Evolutionary conservation across 2,888 invertebrate species (phyloP), one percentile per base, ranked within the genome.

Genomic region (Smittia aterrima): DNA sequence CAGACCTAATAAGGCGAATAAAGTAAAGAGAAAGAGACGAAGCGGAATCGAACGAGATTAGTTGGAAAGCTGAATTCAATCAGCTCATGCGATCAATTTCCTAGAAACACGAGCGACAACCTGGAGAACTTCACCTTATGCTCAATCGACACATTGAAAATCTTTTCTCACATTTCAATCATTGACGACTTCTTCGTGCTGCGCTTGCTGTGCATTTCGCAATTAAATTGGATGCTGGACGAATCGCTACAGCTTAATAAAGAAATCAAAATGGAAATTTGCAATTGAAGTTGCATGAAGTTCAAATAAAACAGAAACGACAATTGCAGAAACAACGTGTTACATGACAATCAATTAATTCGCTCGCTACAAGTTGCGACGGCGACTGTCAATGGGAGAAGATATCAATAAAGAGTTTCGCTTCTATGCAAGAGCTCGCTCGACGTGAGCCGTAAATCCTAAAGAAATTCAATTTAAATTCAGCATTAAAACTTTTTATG

Each of bases 311-410:
- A 54, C 24, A 24, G 70, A 20, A 70, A 70, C 18, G 27, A 54
- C 53, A 70, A 70, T 22, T 27, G 22, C 41, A 27, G 9, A 64
- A 64, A 67, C 47, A 70, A 70, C 70, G 70, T 70, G 70, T 70
- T 70, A 70, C 70, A 70, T 54, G 70, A 70, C 70, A 70, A 70
- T 70, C 70, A 70, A 70, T 70, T 70, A 70, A 70, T 70, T 70
- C 54, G 13, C 27, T 27, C 53, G 41, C 53, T 47, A 13, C 53
- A 58, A 18, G 18, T 16, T 47, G 47, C 47, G 11, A n/a, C 16
- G 47, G 6, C 22, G 24, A 16, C 24, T 62, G 20, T 62, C 11
- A 62, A 62, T 18, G 20, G 22, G 16, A 3, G 11, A 47, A 11
- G n/a, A 47, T 47, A 47, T 47, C 47, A n/a, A 47, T 6, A 47